phyloP scores from a whole-genome alignment of 1,140 invertebrate genomes.

The Maconellicoccus hirsutus region DNA sequence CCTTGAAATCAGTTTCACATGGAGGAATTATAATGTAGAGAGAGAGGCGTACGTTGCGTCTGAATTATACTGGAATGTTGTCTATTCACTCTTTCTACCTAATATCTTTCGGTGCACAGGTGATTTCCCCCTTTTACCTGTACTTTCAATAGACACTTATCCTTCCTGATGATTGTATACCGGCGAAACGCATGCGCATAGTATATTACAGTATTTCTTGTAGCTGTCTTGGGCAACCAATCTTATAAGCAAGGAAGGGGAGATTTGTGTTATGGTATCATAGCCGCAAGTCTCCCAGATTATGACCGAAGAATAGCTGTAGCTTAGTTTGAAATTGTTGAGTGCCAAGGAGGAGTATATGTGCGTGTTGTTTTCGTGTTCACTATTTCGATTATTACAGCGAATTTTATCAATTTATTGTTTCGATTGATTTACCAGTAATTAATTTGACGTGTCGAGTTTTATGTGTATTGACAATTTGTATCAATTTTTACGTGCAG shows the following conservation, averaged over 20 bases:
- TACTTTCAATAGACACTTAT: slow-evolving; percentile 9
- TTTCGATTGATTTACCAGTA: too few relatives aligned
- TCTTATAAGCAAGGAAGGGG: neutral
- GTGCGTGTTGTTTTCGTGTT: neutral
- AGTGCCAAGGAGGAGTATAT: neutral
- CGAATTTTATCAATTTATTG: too few relatives aligned
- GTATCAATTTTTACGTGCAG: too few relatives aligned
- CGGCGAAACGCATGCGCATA: neutral
- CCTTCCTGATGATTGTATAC: slow-evolving; percentile 4
- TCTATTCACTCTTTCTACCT: slow-evolving; percentile 3
- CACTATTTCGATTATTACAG: too few relatives aligned
- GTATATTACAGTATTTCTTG: neutral
- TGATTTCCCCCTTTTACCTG: slow-evolving; percentile 13
- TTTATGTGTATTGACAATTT: too few relatives aligned
- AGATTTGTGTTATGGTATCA: neutral
- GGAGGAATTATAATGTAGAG: neutral
- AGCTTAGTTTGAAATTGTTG: neutral
- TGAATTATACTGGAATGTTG: slow-evolving; percentile 8
- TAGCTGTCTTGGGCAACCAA: neutral
- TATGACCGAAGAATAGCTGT: neutral
- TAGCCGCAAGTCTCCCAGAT: neutral
- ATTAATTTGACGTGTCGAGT: too few relatives aligned
- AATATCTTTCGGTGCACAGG: slow-evolving; percentile 6
- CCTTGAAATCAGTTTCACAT: neutral
- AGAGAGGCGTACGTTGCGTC: neutral